Conservation (phyloP, 2,888 invertebrate genomes). For the Vanessa cardui region DNA sequence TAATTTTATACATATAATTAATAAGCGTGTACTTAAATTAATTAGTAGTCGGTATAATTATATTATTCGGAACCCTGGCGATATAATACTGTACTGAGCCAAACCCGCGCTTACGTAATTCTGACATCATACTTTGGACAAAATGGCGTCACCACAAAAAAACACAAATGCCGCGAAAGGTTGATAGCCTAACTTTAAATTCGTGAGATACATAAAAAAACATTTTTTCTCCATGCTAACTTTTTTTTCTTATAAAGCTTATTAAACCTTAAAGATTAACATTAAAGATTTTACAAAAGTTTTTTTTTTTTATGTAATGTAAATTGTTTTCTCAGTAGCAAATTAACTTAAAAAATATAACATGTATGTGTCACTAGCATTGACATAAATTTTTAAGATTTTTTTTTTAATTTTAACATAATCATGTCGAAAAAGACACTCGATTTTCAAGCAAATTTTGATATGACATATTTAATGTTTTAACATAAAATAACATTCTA, state of each 20-base stretch:
- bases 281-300: too few relatives aligned
- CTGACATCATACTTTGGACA: conserved; percentile 25
- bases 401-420: too few relatives aligned
- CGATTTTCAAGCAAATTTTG: too few relatives aligned
- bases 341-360: not conserved
- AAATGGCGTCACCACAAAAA: conserved; percentile 33
- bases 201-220: not conserved
- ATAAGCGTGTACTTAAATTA: not conserved
- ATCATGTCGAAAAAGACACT: too few relatives aligned
- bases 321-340: not conserved
- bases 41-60: too few relatives aligned
- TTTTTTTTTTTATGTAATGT: not conserved
- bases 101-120: conserved; percentile 26
- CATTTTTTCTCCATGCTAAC: not conserved
- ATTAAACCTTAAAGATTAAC: not conserved
- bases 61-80: conserved; percentile 1
- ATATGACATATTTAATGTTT: too few relatives aligned
- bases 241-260: not conserved
- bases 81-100: conserved; percentile 17
- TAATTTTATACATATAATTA: too few relatives aligned
- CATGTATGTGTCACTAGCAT: not conserved
- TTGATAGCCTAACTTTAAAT: conserved; percentile 20
- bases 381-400: too few relatives aligned
- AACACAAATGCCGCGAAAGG: conserved; percentile 14
- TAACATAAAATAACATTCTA: too few relatives aligned